Conservation (phyloP, 2,797 vertebrate species). For the Malurus leucopterus region DNA sequence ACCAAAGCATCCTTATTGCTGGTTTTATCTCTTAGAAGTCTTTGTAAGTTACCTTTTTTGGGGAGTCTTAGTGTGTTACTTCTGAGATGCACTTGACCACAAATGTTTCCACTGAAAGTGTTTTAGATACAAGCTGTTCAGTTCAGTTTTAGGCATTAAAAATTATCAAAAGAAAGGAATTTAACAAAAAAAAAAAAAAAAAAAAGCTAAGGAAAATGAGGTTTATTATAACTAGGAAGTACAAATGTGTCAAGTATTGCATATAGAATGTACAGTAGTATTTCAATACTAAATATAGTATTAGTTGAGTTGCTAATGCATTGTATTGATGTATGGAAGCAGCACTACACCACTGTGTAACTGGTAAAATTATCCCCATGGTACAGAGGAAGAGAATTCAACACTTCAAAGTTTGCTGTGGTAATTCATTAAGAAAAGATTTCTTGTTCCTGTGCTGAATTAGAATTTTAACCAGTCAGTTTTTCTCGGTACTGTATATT, state of each 20-base stretch:
- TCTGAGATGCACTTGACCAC: neutral
- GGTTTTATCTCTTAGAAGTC: neutral
- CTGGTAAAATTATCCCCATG: neutral
- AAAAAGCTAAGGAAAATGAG: neutral
- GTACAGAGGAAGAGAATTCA: neutral
- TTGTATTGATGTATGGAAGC: neutral
- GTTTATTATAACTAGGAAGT: neutral
- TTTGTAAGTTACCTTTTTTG: neutral
- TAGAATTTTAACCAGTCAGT: neutral
- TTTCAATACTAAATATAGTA: neutral
- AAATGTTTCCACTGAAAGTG: neutral
- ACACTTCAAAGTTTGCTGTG: neutral
- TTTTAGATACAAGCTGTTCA: neutral
- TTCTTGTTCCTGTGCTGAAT: neutral
- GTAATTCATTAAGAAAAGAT: neutral
- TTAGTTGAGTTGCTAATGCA: neutral
- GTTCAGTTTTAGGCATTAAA: neutral
- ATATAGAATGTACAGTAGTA: neutral
- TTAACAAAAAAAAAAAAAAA: neutral
- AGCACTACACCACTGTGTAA: neutral
- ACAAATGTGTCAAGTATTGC: neutral
- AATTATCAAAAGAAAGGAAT: neutral
- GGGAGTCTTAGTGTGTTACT: neutral
- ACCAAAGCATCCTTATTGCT: neutral
- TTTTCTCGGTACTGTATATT: neutral